A percentile compares a stretch with the other conserved stretches of the same genome.
Conservation (phyloP, 2,888 invertebrate genomes). For the Ophonus ardosiacus region DNA sequence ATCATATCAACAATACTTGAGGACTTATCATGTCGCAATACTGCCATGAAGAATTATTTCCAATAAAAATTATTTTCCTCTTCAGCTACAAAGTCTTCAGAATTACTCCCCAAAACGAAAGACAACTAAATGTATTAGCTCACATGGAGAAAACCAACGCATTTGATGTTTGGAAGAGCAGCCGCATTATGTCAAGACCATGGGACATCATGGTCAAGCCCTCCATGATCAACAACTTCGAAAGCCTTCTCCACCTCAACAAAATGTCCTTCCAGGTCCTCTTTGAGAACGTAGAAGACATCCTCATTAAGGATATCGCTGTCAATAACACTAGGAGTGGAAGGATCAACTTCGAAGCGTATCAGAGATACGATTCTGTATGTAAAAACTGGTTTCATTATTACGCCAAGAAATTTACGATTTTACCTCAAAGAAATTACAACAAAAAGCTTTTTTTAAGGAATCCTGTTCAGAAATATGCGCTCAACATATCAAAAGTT, state of each 20-base stretch:
- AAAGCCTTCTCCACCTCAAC: conserved; percentile 70
- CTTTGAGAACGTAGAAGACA: conserved; percentile 75
- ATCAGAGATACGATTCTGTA: conserved; percentile 74
- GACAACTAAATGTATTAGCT: conserved; percentile 71
- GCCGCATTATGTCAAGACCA: conserved; percentile 73
- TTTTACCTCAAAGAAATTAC: no score
- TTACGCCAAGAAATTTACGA: no score
- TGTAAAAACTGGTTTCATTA: conserved; percentile 35
- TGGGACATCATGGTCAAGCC: conserved; percentile 76
- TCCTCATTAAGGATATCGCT: conserved; percentile 3
- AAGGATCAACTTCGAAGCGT: conserved; percentile 73
- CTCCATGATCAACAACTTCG: conserved; percentile 72
- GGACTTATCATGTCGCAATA: background rate
- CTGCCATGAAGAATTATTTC: background rate
- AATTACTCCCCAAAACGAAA: conserved; percentile 71
- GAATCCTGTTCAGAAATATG: no score
- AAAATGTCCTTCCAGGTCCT: conserved; percentile 75
- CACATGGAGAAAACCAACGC: conserved; percentile 68
- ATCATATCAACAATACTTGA: no score
- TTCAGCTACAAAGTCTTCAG: conserved; percentile 75
- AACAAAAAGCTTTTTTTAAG: no score
- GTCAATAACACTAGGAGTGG: conserved; percentile 65
- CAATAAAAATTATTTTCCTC: background rate
- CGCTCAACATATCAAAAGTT: no score
- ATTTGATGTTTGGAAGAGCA: conserved; percentile 73